Evolutionary conservation across 2,888 invertebrate species (phyloP), one percentile per base, ranked within the genome.

Genomic region (Aphidius colemani): DNA sequence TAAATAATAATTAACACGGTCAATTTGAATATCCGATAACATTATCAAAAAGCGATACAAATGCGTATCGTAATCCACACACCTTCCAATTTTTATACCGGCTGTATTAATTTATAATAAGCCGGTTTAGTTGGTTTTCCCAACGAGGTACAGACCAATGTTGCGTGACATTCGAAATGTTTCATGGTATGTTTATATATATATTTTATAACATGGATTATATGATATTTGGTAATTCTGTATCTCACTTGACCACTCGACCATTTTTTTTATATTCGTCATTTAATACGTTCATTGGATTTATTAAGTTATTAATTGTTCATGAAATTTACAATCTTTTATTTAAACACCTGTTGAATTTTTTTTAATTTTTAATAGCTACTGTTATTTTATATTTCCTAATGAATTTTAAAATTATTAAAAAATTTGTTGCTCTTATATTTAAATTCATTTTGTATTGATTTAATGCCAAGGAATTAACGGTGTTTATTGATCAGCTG

Each of bases 61-160:
- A 57, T 69, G 70, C 73, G 73, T 74, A 74, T 75, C 74, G 75
- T 71, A 73, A 75, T 30, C 4, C 77, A 73, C 70, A 77, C 56
- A 56, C 56, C 75, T 77, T 78, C 77, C 77, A 79, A 78, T 78
- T 78, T 51, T 64, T 80, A 79, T 80, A 80, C 75, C 79, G 80
- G 80, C 80, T 79, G 79, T 78, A 78, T 80, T 77, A 79, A 80
- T 79, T 78, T 77, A 76, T 78, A 79, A 78, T 80, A 77, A 80
- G 77, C 78, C 75, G 76, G 76, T 77, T 78, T 74, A 71, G 71
- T 45, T 56, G 18, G 56, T 13, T 56, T 56, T 56, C 44, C 56
- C 40, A 45, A 18, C 45, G 56, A 13, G 6, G 30, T 30, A 30
- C 5, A 3, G 30, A 30, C 30, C 30, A 30, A 30, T 30, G 30